Evolutionary conservation across 1,140 invertebrate species (phyloP).

Genomic region (Formica selysi): DNA sequence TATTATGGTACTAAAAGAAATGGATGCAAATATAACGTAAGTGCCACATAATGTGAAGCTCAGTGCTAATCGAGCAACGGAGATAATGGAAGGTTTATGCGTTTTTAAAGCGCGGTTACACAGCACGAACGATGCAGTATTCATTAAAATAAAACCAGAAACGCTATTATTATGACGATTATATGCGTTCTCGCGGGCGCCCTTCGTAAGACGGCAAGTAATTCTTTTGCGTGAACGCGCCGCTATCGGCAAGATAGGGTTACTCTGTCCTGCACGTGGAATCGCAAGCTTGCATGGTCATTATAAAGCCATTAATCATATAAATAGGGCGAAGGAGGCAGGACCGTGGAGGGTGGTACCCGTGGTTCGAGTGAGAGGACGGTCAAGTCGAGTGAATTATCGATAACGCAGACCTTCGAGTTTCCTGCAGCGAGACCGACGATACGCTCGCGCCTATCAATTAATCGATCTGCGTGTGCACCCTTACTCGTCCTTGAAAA

Average conservation of each 20-base stretch:
- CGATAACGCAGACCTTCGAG: constrained; percentile 77
- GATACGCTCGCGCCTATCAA: constrained; percentile 77
- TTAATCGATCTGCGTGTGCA: constrained; percentile 76
- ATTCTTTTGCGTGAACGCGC: constrained; percentile 43
- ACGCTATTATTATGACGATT: constrained; percentile 58
- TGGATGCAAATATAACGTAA: not conserved
- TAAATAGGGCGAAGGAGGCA: constrained; percentile 63
- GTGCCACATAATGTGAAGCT: not conserved
- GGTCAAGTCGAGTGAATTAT: constrained; percentile 80
- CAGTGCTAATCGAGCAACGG: not conserved
- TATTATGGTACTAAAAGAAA: not conserved
- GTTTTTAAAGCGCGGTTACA: constrained; percentile 27
- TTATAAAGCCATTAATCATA: constrained; percentile 82
- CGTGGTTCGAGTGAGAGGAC: constrained; percentile 62
- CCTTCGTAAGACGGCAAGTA: constrained; percentile 37
- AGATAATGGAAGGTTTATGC: constrained; percentile 12
- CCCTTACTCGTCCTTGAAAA: constrained; percentile 42
- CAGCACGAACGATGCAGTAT: constrained; percentile 41
- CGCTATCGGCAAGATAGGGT: not conserved
- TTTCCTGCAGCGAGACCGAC: constrained; percentile 69
- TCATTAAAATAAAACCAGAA: constrained; percentile 53
- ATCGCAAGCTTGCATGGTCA: constrained; percentile 69
- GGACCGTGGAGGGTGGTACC: constrained; percentile 53
- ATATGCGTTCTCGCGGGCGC: constrained; percentile 20
- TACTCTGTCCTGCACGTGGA: constrained; percentile 38